Evolutionary conservation across 53 echinoderm and acorn worm species (phyloP).

Genomic region (Stichopus horrens): DNA sequence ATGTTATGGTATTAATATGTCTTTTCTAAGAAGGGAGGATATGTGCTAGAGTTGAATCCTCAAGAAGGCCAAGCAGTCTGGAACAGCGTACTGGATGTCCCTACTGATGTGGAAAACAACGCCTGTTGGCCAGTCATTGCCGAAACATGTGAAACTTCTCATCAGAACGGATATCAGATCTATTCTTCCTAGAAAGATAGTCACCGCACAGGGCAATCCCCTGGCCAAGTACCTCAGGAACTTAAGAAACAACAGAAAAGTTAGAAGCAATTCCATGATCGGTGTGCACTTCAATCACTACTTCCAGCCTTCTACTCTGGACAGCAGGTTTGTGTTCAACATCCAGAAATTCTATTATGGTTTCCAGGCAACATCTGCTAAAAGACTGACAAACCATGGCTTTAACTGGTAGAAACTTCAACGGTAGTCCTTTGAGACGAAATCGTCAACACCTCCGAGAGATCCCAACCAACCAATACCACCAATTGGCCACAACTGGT

Average conservation of each 20-base stretch:
- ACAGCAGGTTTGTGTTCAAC: slow-evolving; percentile 38
- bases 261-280: slow-evolving; percentile 12
- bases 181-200: neutral
- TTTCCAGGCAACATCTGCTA: neutral
- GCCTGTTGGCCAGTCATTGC: slow-evolving; percentile 22
- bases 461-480: no score
- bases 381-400: slow-evolving; percentile 25
- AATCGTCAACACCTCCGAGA: slow-evolving; percentile 39
- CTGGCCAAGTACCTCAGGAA: slow-evolving; percentile 6
- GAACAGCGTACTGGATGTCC: neutral
- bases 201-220: neutral
- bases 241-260: slow-evolving; percentile 17
- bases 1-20: no score
- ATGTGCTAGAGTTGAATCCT: neutral
- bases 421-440: slow-evolving; percentile 5
- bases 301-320: slow-evolving; percentile 36
- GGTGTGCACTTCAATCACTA: neutral
- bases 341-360: slow-evolving; percentile 18
- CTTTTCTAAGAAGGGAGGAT: no score
- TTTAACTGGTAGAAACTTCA: slow-evolving; percentile 24
- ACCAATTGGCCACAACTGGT: no score
- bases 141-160: slow-evolving; percentile 4
- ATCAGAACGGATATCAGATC: slow-evolving; percentile 10
- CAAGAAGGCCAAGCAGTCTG: slow-evolving; percentile 17
- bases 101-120: slow-evolving; percentile 34